Evolutionary conservation across 2,888 invertebrate species (phyloP).

Genomic region (Listrodromus nycthemerus): DNA sequence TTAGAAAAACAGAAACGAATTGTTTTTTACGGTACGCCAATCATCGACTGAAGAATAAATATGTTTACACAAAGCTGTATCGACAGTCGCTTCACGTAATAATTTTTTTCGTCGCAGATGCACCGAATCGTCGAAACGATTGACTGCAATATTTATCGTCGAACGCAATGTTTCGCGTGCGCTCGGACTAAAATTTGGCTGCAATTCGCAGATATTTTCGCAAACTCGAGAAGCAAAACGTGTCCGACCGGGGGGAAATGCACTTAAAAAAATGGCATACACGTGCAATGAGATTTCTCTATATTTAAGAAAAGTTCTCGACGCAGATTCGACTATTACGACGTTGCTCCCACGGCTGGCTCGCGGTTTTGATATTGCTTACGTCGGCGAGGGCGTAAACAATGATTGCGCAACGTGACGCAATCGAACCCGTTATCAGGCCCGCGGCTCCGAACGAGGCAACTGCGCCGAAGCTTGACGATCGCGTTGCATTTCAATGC

Average conservation of each 20-base stretch:
- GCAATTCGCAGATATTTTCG: not conserved
- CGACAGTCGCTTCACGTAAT: no score
- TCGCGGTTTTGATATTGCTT: conserved; percentile 29
- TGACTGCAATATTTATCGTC: no score
- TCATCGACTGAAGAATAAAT: no score
- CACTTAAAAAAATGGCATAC: not conserved
- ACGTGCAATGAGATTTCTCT: not conserved
- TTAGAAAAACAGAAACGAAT: no score
- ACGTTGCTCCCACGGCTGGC: conserved; percentile 6
- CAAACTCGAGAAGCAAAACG: not conserved
- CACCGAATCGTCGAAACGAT: no score
- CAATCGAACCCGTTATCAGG: conserved; percentile 67
- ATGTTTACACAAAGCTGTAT: no score
- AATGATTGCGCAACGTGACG: conserved; percentile 75
- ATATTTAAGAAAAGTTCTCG: not conserved
- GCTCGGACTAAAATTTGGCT: not conserved
- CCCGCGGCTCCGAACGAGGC: not conserved
- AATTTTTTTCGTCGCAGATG: no score
- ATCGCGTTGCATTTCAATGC: conserved; percentile 41
- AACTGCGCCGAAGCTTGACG: not conserved
- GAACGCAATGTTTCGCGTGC: not conserved
- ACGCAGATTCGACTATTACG: conserved; percentile 15
- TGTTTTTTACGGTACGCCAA: no score
- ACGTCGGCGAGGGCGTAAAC: conserved; percentile 57
- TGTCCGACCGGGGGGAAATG: not conserved